Conservation (phyloP, 30 jellyfish, hydroid and myxozoan genomes). For the Sanderia malayensis region DNA sequence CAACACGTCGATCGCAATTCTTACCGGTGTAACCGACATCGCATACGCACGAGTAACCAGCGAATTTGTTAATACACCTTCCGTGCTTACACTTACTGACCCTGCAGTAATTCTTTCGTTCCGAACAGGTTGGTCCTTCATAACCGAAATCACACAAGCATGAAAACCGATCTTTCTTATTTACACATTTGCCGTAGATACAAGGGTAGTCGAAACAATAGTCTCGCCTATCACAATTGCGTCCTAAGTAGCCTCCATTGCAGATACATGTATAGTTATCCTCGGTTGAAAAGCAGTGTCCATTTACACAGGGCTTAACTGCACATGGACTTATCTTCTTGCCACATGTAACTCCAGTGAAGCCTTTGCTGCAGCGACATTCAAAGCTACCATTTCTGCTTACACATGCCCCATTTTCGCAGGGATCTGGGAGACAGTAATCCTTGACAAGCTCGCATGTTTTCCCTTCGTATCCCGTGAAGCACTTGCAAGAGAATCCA, state of each 20-base stretch:
- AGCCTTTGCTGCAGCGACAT: slow-evolving; percentile 44
- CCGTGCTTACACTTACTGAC: slow-evolving; percentile 59
- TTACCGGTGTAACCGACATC: slow-evolving; percentile 57
- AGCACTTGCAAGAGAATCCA: slow-evolving; percentile 50
- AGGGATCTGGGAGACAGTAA: slow-evolving; percentile 45
- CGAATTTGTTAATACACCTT: slow-evolving; percentile 33
- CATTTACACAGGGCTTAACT: slow-evolving; percentile 56
- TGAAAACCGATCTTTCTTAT: slow-evolving; percentile 9
- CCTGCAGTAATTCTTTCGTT: slow-evolving; percentile 45
- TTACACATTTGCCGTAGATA: slow-evolving; percentile 36
- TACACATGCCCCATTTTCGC: slow-evolving; percentile 39
- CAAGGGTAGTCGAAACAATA: slow-evolving; percentile 48
- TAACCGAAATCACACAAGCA: slow-evolving; percentile 57
- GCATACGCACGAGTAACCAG: slow-evolving; percentile 46
- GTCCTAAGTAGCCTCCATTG: slow-evolving; percentile 39
- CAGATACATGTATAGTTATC: slow-evolving; percentile 41
- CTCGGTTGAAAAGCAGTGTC: slow-evolving; percentile 30
- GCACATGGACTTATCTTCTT: slow-evolving; percentile 44
- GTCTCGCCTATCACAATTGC: slow-evolving; percentile 26
- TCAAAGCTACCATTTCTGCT: slow-evolving; percentile 14
- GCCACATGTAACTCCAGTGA: slow-evolving; percentile 38
- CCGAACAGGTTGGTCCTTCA: slow-evolving; percentile 39
- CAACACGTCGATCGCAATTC: slow-evolving; percentile 33
- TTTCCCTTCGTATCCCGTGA: slow-evolving; percentile 33
- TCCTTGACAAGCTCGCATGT: slow-evolving; percentile 34